Base-by-base conservation (phyloP, 2,113 vertebrate genomes). In the Sardina pilchardus region DNA sequence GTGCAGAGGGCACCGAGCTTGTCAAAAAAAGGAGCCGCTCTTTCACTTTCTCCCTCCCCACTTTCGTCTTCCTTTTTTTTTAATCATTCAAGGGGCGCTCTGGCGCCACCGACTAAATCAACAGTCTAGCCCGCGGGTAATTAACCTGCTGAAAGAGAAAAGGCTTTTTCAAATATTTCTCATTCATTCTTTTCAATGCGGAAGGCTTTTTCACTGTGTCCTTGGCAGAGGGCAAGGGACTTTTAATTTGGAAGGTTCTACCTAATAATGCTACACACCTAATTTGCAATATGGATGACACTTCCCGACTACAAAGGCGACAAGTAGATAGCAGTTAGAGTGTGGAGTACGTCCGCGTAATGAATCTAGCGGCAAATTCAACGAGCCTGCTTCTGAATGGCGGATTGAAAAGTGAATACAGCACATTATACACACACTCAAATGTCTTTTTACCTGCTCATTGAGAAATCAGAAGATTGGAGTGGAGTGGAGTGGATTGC, bases 1-100 rank as follows among this genome's bases (percentile, higher is more conserved):
- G 56, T 42, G 82, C 75, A 86, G 71, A 78, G 85, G 67, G 43
- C 85, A 88, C 42, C 82, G 36, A 82, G 59, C 45, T 26, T 78
- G 24, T 39, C 17, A 71, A 34, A 4, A 4, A 85, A 75, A 78
- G n/a, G 45, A 82, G 42, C 39, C 81, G 80, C 80, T 67, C 45
- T 50, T 63, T 16, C 14, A 47, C 43, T 71, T 30, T 71, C 63
- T 71, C 63, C 19, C 10, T 34, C n/a, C 26, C 1, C 26, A 30
- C 26, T 10, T 30, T 30, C 10, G 4, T 71, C 63, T 26, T 71
- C 26, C 26, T 34, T 26, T 71, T 12, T 71, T 71, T 71, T 71
- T 30, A 71, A 71, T 71, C 63, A 71, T 71, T 71, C 63, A 71
- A 30, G n/a, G 7, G 63, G 26, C 30, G 26, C 30, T 67, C 14